Base-by-base conservation (phyloP, 2,113 vertebrate species). In the Pithys albifrons region DNA sequence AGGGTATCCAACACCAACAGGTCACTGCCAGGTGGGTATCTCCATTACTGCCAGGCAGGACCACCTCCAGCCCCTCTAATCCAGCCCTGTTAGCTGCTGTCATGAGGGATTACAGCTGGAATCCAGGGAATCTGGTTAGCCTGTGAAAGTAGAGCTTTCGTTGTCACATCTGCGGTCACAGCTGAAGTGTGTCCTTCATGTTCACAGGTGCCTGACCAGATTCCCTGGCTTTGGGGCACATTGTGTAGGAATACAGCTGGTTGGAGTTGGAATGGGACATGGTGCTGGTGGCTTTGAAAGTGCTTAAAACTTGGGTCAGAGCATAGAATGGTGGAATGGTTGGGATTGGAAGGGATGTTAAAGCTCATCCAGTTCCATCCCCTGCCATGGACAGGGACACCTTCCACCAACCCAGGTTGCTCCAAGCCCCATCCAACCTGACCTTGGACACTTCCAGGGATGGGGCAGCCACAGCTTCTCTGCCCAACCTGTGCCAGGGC, bases 341-440 rank as follows among this genome's bases (percentile, higher is more conserved):
- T 76, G 69, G 48, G 29, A 20, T 8, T 55, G 29, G n/a, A 29
- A 48, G 28, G 8, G 29, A 31, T 9, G 39, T 25, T 48, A 31
- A 76, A 31, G 6, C 3, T 17, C 3, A 24, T 11, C 24, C 25
- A 9, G 4, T n/a, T 61, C 66, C 24, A 35, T 1, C 14, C 16
- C 16, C 19, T 54, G 8, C 39, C 24, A 35, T 25, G 9, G 15
- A 15, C 70, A 74, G 54, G 28, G 52, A 39, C 62, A 46, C 15
- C 33, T 82, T 0, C 77, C 39, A 39, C 54, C 2, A 0, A 7
- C 23, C 52, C 46, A 54, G 54, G 46, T 0, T n/a, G 23, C 37
- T 82, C 46, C 52, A 43, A 43, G 4, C 20, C 43, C 37, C 0
- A 0, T 19, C 51, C 76, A 59, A 0, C 52, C 77, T 67, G 69